Evolutionary conservation across 2,888 invertebrate genomes (phyloP).

Genomic region (Folsomia manolachei): DNA sequence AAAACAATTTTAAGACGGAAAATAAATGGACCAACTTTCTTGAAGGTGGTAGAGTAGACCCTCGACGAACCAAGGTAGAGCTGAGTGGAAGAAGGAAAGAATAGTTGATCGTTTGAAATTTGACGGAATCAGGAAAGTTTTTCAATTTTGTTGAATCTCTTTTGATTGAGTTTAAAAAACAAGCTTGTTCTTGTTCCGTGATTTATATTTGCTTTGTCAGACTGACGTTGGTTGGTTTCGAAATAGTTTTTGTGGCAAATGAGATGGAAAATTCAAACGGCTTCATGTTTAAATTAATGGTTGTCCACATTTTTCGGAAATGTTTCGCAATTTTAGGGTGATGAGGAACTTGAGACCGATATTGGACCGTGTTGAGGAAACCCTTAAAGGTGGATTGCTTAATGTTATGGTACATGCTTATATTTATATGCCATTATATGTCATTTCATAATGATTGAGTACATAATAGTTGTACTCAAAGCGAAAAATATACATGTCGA

Average conservation of each 20-base stretch:
- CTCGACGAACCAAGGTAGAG: too few species aligned
- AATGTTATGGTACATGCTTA: too few species aligned
- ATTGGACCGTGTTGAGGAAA: too few species aligned
- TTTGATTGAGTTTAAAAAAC: conserved; percentile 2
- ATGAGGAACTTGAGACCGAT: too few species aligned
- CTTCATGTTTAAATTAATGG: neutral
- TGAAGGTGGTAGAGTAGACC: too few species aligned
- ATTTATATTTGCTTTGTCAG: neutral
- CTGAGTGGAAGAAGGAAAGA: neutral
- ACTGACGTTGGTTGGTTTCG: neutral
- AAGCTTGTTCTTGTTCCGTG: neutral
- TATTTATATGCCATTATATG: too few species aligned
- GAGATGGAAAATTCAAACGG: neutral
- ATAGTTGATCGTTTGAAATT: neutral
- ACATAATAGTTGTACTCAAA: too few species aligned
- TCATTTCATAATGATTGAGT: too few species aligned
- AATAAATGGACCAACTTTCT: neutral
- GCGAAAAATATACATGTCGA: too few species aligned
- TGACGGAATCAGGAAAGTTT: neutral
- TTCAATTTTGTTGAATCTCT: neutral
- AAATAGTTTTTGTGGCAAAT: neutral
- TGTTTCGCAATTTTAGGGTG: too few species aligned
- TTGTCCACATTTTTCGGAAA: too few species aligned
- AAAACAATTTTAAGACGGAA: neutral
- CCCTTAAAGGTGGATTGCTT: too few species aligned